These are phyloP conservation scores for Rutpela maculata DNA, from an alignment of 2,888 invertebrate species.

Conservation along the genomic window DNA sequence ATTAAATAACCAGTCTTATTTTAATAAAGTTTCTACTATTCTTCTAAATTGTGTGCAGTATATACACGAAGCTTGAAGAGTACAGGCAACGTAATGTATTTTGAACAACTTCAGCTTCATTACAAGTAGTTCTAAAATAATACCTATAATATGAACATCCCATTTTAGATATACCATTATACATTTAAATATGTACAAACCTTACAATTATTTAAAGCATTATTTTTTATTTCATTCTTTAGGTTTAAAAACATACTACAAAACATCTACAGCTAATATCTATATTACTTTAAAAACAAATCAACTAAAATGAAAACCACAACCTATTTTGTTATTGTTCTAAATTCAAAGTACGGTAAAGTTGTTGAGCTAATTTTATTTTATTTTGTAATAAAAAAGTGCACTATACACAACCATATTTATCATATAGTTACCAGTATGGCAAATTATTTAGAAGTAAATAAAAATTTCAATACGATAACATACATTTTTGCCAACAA, in stretches of 20 bases:
- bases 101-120: conserved; percentile 55
- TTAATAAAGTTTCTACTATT: conserved; percentile 46
- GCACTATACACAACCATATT: conserved; percentile 61
- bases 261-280: conserved; percentile 47
- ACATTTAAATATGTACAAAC: conserved; percentile 67
- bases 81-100: conserved; percentile 54
- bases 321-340: conserved; percentile 57
- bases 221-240: conserved; percentile 61
- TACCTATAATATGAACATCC: conserved; percentile 63
- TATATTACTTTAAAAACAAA: conserved; percentile 32
- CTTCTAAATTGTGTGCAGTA: conserved; percentile 49
- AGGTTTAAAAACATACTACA: conserved; percentile 58
- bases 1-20: conserved; percentile 61
- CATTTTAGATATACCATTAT: conserved; percentile 61
- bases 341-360: conserved; percentile 52
- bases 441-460: conserved; percentile 39
- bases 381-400: conserved; percentile 56
- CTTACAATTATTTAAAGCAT: conserved; percentile 70
- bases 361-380: conserved; percentile 57
- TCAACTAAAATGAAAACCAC: conserved; percentile 45
- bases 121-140: conserved; percentile 50
- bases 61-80: conserved; percentile 59
- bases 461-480: conserved; percentile 37
- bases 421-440: conserved; percentile 41
- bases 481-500: conserved; percentile 47